phyloP scores from a whole-genome alignment of 2,888 invertebrate species.

The Elmis aenea region DNA sequence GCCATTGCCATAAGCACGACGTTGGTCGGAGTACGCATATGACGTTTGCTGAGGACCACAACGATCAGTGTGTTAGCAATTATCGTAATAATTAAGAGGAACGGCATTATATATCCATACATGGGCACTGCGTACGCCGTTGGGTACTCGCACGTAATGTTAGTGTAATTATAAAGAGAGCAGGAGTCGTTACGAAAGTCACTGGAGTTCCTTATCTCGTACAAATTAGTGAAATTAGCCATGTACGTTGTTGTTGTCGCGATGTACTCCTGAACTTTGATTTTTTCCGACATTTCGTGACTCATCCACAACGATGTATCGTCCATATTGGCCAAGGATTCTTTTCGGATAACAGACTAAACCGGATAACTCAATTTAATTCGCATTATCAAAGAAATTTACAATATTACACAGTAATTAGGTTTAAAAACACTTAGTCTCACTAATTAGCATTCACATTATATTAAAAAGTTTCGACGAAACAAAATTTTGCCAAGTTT shows the following conservation, averaged over 20 bases:
- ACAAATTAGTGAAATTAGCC: conserved; percentile 3
- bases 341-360: too few species aligned
- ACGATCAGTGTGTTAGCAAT: conserved; percentile 88
- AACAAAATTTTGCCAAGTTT: too few species aligned
- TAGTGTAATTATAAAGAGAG: conserved; percentile 45
- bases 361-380: too few species aligned
- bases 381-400: too few species aligned
- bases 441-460: too few species aligned
- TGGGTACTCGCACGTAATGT: conserved; percentile 63
- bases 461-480: too few species aligned
- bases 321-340: too few species aligned
- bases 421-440: too few species aligned
- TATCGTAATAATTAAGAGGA: conserved; percentile 81
- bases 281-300: too few species aligned
- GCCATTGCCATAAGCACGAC: conserved; percentile 95
- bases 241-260: conserved; percentile 4
- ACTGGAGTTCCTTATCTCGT: conserved; percentile 5
- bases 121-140: conserved; percentile 65
- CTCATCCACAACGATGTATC: too few species aligned
- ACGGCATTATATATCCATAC: conserved; percentile 76
- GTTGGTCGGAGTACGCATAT: conserved; percentile 91
- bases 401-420: too few species aligned
- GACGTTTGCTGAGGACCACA: conserved; percentile 79
- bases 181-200: conserved; percentile 11
- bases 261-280: conserved; percentile 10